Percentiles rank a stretch among this genome's conserved stretches.
phyloP scores from a whole-genome alignment of 2,113 vertebrate genomes.

The Phrynosoma blainvillii region DNA sequence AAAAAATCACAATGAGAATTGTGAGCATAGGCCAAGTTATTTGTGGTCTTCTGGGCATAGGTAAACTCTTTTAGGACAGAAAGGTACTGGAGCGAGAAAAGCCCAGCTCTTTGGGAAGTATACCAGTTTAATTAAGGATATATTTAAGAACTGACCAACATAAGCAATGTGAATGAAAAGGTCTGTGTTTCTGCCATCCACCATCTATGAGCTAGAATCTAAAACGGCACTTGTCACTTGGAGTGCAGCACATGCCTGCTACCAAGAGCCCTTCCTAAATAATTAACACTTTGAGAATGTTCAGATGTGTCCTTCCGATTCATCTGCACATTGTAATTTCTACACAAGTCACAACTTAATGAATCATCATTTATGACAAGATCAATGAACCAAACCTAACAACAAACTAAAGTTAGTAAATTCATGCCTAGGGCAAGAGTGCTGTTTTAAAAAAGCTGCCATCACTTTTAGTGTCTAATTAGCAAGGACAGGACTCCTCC shows the following conservation, averaged over 20 bases:
- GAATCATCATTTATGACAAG: slow-evolving; percentile 74
- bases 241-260: slow-evolving; percentile 60
- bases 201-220: slow-evolving; percentile 52
- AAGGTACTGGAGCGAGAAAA: neutral
- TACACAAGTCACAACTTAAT: slow-evolving; percentile 74
- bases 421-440: slow-evolving; percentile 66
- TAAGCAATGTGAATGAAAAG: slow-evolving; percentile 47
- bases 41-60: neutral
- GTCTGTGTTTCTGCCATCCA: slow-evolving; percentile 47
- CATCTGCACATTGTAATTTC: slow-evolving; percentile 71
- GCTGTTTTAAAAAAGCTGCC: slow-evolving; percentile 59
- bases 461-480: slow-evolving; percentile 62
- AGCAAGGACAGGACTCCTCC: slow-evolving; percentile 47
- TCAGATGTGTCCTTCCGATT: slow-evolving; percentile 69
- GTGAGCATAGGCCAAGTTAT: too few species aligned
- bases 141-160: slow-evolving; percentile 30
- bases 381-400: slow-evolving; percentile 71
- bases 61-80: neutral
- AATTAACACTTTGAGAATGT: slow-evolving; percentile 69
- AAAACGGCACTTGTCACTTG: slow-evolving; percentile 64
- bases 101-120: neutral
- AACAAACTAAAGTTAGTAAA: slow-evolving; percentile 72
- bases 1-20: too few species aligned
- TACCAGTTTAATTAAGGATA: neutral
- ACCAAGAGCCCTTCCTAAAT: slow-evolving; percentile 61